Conservation (phyloP, 2,113 vertebrate genomes). For the Cheirogaleus medius region DNA sequence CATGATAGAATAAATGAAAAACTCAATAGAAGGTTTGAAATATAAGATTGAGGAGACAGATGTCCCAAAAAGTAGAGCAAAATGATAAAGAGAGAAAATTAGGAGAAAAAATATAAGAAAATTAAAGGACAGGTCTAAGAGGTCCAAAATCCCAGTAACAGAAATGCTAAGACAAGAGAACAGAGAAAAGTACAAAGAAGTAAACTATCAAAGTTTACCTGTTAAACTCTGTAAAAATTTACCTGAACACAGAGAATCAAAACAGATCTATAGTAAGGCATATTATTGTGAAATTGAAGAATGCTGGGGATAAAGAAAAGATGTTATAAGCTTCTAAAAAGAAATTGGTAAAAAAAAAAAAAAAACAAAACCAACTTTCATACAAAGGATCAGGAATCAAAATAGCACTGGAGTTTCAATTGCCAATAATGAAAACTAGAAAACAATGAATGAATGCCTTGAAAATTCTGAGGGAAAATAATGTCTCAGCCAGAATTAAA, state of each 20-base stretch:
- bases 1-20: background rate
- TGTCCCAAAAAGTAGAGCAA: background rate
- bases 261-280: background rate
- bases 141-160: background rate
- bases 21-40: background rate
- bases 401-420: background rate
- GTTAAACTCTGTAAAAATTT: background rate
- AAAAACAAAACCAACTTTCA: background rate
- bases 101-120: background rate
- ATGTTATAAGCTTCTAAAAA: background rate
- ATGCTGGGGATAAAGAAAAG: background rate
- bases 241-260: background rate
- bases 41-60: background rate
- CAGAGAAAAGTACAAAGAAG: background rate
- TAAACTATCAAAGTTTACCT: background rate
- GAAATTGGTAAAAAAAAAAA: background rate
- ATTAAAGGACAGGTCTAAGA: background rate
- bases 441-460: background rate
- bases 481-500: conserved; percentile 32
- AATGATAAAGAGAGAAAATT: background rate
- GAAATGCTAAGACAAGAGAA: background rate
- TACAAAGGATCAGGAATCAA: background rate
- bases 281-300: background rate
- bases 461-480: conserved; percentile 12
- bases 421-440: background rate